A percentile compares a stretch with the other conserved stretches of the same genome.
Evolutionary conservation across 2,888 invertebrate genomes (phyloP).

Genomic region (Idaea straminata): DNA sequence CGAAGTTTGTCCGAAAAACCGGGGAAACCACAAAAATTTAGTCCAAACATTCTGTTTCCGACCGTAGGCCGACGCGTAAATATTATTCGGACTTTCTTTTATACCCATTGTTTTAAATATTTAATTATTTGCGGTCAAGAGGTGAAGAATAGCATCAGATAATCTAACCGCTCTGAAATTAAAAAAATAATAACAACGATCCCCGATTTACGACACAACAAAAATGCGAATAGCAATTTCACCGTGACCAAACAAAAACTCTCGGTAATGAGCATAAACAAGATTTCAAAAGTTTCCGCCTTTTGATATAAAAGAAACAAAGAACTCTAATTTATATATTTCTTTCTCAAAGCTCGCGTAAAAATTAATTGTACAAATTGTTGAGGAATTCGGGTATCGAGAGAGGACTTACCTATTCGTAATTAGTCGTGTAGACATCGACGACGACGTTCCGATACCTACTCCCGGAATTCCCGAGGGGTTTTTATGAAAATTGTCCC

Average conservation of each 20-base stretch:
- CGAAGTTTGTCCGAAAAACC: slow-evolving; percentile 62
- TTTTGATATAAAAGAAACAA: slow-evolving; percentile 63
- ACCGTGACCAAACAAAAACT: slow-evolving; percentile 38
- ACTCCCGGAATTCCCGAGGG: slow-evolving; percentile 9
- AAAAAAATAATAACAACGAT: slow-evolving; percentile 35
- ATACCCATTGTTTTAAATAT: slow-evolving; percentile 69
- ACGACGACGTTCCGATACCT: slow-evolving; percentile 42
- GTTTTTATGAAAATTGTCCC: slow-evolving; percentile 61
- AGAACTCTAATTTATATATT: slow-evolving; percentile 62
- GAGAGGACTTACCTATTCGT: slow-evolving; percentile 34
- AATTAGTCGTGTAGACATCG: slow-evolving; percentile 56
- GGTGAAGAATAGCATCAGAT: slow-evolving; percentile 22
- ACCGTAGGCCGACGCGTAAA: slow-evolving; percentile 59
- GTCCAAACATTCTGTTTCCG: slow-evolving; percentile 66
- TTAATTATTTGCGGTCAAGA: slow-evolving; percentile 63
- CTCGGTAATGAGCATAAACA: slow-evolving; percentile 56
- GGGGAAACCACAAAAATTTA: slow-evolving; percentile 66
- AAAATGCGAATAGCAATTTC: slow-evolving; percentile 39
- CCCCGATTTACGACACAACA: slow-evolving; percentile 31
- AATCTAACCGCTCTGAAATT: slow-evolving; percentile 20
- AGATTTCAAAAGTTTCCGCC: slow-evolving; percentile 61
- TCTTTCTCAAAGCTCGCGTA: slow-evolving; percentile 49
- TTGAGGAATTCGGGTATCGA: slow-evolving; percentile 45
- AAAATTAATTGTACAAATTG: slow-evolving; percentile 67
- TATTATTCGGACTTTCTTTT: slow-evolving; percentile 71